phyloP scores from a whole-genome alignment of 2,888 invertebrate genomes.

The Diploptera punctata region DNA sequence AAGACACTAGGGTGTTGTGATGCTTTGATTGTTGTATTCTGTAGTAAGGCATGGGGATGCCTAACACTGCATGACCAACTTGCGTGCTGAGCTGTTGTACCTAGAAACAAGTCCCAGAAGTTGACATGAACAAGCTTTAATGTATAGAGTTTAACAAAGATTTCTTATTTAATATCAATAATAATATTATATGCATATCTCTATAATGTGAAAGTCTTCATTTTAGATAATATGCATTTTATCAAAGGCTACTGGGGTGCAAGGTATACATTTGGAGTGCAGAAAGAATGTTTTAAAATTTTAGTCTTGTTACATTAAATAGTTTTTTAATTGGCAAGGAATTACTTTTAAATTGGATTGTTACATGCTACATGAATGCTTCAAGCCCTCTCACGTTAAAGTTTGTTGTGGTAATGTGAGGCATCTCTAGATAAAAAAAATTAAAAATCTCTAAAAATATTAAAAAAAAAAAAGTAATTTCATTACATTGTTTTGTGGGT shows the following conservation, averaged over 20 bases:
- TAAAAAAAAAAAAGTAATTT: not conserved
- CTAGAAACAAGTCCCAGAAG: not conserved
- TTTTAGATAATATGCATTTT: constrained; percentile 7
- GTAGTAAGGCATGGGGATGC: constrained; percentile 1
- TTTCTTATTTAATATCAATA: not conserved
- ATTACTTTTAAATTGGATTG: not conserved
- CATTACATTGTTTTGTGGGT: constrained; percentile 14
- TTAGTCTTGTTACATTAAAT: not conserved
- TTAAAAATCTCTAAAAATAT: not conserved
- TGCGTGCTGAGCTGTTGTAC: not conserved
- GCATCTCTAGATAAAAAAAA: not conserved
- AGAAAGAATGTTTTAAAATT: not conserved
- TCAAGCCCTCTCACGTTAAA: not conserved
- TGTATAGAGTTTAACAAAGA: constrained; percentile 13
- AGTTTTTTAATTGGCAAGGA: not conserved
- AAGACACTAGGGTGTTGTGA: constrained; percentile 7
- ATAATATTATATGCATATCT: not conserved
- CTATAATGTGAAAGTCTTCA: constrained; percentile 6
- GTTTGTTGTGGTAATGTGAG: constrained; percentile 1
- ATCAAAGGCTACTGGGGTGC: constrained; percentile 16
- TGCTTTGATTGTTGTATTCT: constrained; percentile 17
- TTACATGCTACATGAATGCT: not conserved
- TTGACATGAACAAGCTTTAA: constrained; percentile 10
- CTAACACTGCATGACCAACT: constrained; percentile 3
- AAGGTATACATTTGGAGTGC: not conserved